Evolutionary conservation across 1,140 invertebrate species (phyloP), one percentile per base, ranked within the genome.

Genomic region (Neomicropteryx cornuta): DNA sequence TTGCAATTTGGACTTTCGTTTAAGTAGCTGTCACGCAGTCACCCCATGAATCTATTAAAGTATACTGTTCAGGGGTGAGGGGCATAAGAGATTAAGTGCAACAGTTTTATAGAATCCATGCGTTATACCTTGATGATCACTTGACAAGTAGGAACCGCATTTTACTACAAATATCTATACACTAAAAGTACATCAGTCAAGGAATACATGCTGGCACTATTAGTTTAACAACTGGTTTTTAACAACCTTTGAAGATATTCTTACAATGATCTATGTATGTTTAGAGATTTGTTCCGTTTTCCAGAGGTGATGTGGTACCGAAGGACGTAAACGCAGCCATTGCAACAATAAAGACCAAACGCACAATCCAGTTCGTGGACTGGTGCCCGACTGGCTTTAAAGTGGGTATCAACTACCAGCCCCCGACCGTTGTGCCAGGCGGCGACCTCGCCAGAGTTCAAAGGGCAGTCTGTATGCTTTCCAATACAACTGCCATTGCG

Each of bases 281-380:
- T 8, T 13, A 13, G 18, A 6, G 6, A 6, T 17, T 13, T 6
- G 18, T 5, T 5, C n/a, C 18, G 10, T 20, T 10, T 28, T 49
- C 10, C 43, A 66, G 72, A 52, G 73, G 73, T 19, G 72, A 76
- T 50, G 73, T 76, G 14, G 72, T 74, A n/a, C 79, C 87, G 0
- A 92, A 91, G 53, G 87, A 90, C 56, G 86, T 91, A 2, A 90
- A 90, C 56, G 81, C 84, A 11, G 83, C 87, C 20, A 90, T 91
- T 52, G 84, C 84, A 0, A 81, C 83, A n/a, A 88, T 91, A 48
- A 91, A 91, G 62, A 89, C 85, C 2, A 88, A 89, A 60, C 66
- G 84, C 24, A 79, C 77, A 40, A 85, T 86, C 43, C 82, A 85
- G 52, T 87, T 87, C 53, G 82, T 87, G 1, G 83, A 87, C 58